Evolutionary conservation across 2,797 vertebrate genomes (phyloP), one percentile per base, ranked within the genome.

Genomic region (Pogonophryne albipinna): DNA sequence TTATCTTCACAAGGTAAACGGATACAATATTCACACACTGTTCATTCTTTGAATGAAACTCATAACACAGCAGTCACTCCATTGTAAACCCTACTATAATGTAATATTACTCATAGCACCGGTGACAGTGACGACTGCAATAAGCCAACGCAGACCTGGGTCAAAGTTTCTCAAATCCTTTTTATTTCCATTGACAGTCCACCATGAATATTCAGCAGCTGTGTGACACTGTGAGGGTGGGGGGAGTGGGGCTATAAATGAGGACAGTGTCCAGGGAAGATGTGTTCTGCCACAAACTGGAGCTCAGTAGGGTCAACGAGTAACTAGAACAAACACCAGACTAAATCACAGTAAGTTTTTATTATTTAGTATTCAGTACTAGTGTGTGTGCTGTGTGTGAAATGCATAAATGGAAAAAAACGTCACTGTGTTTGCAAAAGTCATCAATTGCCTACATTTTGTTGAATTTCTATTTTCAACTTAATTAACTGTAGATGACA

Each of bases 151-250:
- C 41, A 23, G 17, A 82, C 70, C 58, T 85, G 47, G 83, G 81
- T 68, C 9, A 85, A 87, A 88, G 83, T 74, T 66, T 71, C 75
- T 53, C 56, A 23, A 14, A 23, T 58, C 45, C 47, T 16, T 8
- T 34, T 46, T 38, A 13, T 47, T 42, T 56, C 60, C 27, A 41
- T 42, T 31, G n/a, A 10, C 51, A 6, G 3, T 52, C 17, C 45
- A 27, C 20, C 3, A 0, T 20, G 74, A 86, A 89, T 89, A 85
- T 89, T 86, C 71, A 87, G 41, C 49, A 52, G 70, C 44, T 31
- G 47, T 9, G 34, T 38, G 34, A 45, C n/a, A 45, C 9, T 4
- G 41, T 15, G 79, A 77, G 85, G 85, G 90, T 31, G 88, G 84
- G 58, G 74, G 50, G 38, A 58, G 4, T 7, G 42, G 27, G 11